Percentiles rank a stretch among this genome's conserved stretches.
Evolutionary conservation across 2,797 vertebrate species (phyloP).

Genomic region (Aselliscus stoliczkanus): DNA sequence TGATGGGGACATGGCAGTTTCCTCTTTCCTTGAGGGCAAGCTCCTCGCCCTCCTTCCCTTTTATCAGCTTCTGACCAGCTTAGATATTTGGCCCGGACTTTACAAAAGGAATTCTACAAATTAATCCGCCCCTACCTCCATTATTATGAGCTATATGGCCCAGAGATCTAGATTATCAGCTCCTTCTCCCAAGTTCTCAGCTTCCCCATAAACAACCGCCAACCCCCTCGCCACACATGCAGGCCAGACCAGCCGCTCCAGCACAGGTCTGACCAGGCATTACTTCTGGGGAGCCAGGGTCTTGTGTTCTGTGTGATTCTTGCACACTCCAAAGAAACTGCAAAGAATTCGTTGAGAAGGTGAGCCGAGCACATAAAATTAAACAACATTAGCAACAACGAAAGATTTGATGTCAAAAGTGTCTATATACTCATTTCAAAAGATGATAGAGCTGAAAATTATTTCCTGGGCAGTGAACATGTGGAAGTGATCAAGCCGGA

Average conservation of each 20-base stretch:
- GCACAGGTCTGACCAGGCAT: not conserved
- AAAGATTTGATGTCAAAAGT: not conserved
- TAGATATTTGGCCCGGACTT: not conserved
- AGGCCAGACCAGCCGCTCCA: not conserved
- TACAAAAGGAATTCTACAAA: not conserved
- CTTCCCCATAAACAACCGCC: not conserved
- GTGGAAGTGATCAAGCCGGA: not conserved
- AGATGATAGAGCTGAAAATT: not conserved
- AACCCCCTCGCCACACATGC: too few relatives aligned
- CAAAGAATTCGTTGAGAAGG: not conserved
- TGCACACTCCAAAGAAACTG: not conserved
- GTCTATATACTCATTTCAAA: not conserved
- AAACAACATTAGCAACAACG: not conserved
- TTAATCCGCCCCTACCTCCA: not conserved
- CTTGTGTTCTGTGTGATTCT: not conserved
- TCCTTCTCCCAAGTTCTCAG: not conserved
- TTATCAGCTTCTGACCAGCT: not conserved
- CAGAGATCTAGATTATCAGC: not conserved
- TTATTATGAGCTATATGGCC: not conserved
- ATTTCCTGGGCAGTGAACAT: not conserved
- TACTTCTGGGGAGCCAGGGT: not conserved
- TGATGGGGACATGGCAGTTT: not conserved
- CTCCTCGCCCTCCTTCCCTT: not conserved
- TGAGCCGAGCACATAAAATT: not conserved
- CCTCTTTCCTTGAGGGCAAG: not conserved